phyloP scores from a whole-genome alignment of 2,888 invertebrate genomes.

The Julus scanicus region DNA sequence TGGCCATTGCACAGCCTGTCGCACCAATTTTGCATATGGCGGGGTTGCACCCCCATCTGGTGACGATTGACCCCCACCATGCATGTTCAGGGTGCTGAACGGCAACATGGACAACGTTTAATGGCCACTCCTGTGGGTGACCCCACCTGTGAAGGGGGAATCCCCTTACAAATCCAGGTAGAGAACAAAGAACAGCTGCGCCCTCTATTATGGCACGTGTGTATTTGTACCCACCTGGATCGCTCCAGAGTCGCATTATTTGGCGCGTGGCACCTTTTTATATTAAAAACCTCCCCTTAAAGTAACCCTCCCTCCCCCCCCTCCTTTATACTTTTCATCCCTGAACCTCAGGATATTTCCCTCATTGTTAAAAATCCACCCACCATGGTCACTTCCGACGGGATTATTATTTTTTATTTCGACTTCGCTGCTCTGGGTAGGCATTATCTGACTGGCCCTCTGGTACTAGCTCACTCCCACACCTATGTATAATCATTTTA shows the following conservation, averaged over 20 bases:
- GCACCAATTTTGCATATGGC: not conserved
- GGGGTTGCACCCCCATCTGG: not conserved
- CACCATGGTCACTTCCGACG: slow-evolving; percentile 31
- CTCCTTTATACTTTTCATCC: not conserved
- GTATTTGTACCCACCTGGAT: not conserved
- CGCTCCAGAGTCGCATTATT: not conserved
- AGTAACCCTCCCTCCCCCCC: not conserved
- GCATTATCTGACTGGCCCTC: not conserved
- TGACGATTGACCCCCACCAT: not conserved
- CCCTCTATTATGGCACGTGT: slow-evolving; percentile 34
- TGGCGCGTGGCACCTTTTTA: slow-evolving; percentile 36
- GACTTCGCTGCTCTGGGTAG: not conserved
- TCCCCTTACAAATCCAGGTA: not conserved
- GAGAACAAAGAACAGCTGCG: slow-evolving; percentile 16
- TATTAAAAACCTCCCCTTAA: not conserved
- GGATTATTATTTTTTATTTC: slow-evolving; percentile 5
- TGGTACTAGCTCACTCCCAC: slow-evolving; percentile 1
- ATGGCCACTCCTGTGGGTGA: slow-evolving; percentile 29
- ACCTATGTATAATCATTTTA: not conserved
- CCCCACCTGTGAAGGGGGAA: not conserved
- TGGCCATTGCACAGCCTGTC: not conserved
- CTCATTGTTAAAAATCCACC: not conserved
- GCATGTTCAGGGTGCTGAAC: not conserved
- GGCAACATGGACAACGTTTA: not conserved
- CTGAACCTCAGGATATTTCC: not conserved